Evolutionary conservation across 2,888 invertebrate species (phyloP), one percentile per base, ranked within the genome.

Genomic region (Mycalesis mineus): DNA sequence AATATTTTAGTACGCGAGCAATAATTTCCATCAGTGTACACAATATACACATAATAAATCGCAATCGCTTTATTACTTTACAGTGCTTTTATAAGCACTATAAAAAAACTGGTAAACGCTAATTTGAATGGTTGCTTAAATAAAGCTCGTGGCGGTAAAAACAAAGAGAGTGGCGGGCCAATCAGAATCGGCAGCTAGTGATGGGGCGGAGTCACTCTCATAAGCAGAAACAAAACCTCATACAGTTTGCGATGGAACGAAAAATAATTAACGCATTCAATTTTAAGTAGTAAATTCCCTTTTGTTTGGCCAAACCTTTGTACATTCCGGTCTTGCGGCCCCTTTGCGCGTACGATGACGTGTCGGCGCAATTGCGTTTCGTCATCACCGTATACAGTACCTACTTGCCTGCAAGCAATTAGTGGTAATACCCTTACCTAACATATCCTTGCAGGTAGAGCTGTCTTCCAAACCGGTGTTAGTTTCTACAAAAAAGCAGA

Each of bases 81-180:
- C 40, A 53, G 49, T 49, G 62, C 57, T 56, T 62, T 62, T 61
- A 62, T 59, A 58, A 64, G 42, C 64, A 45, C 37, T 50, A 54
- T 47, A 60, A 62, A 61, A n/a, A 67, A 67, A 64, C 58, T 56
- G 55, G 60, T 58, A 54, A 67, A 61, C 65, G 64, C 64, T 65
- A 68, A 68, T 67, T 66, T 82, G 72, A 76, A 70, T 67, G 65
- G 69, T 72, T 74, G 74, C 73, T 76, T 75, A 77, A 82, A 82
- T 79, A 82, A 81, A 79, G 78, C 69, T 68, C 60, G 64, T 63
- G n/a, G 71, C 78, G 78, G 80, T 74, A 68, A 72, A 71, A 78
- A 85, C 84, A 84, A 84, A 86, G 83, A 75, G 65, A 69, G 65
- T 67, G 73, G 64, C 73, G 74, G 68, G 75, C 88, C 88, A 88